Base-by-base conservation (phyloP, 2,888 invertebrate species). In the Nomada ferruginata region DNA sequence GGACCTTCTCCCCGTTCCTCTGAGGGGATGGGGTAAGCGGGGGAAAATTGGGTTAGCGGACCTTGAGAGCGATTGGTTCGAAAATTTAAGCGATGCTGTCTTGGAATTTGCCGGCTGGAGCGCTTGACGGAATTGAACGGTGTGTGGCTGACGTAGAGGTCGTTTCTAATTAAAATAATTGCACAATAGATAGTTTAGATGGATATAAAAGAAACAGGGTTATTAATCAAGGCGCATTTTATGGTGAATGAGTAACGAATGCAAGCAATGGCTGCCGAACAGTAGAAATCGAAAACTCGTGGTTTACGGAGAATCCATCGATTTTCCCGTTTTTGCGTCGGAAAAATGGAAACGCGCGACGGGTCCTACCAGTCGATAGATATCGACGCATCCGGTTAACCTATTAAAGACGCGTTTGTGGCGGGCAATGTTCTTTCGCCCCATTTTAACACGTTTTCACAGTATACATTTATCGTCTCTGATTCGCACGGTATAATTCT, bases 331-430 rank as follows among this genome's bases (percentile, higher is more conserved):
- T 74, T 77, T 74, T 60, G 44, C 53, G n/a, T 18, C n/a, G 2
- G 74, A 47, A 53, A 53, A 64, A 71, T 60, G 59, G 50, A 74
- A 69, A 75, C 42, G 10, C 26, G 50, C 59, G 50, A 53, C 23
- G 74, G 15, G 29, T 44, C 9, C n/a, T 15, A 29, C 20, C 74
- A 44, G 13, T 44, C 76, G 69, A 79, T 64, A 79, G 63, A 76
- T 77, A 79, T 79, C 79, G 77, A 42, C 65, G 71, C 52, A 20
- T 36, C 76, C 68, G 76, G 63, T 76, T 76, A 76, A 70, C 79
- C 79, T n/a, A 66, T 57, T 66, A 55, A 78, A 80, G 61, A 72
- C 42, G 10, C 72, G 72, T 80, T 64, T 72, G 61, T 23, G 52
- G 23, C 64, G n/a, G 57, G 76, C n/a, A 70, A 64, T 50, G 59